Evolutionary conservation across 2,797 vertebrate genomes (phyloP), one percentile per base, ranked within the genome.

Genomic region (Morelia viridis): DNA sequence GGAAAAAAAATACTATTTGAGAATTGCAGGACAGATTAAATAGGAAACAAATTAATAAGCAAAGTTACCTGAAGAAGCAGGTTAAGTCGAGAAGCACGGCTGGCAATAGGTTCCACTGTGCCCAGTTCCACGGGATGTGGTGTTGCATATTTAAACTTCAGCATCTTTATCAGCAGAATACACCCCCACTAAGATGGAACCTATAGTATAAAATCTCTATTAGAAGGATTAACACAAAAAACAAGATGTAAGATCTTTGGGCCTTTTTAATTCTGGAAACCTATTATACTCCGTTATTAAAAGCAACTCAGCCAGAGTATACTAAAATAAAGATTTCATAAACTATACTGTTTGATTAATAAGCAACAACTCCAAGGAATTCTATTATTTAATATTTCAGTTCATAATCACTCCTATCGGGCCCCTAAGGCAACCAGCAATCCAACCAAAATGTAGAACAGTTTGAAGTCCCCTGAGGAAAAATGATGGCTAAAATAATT

Each of bases 131-230:
- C 94, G 0, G 95, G 56, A 86, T 96, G 98, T 17, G 98, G 97
- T 46, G 95, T 97, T 56, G 98, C 97, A 91, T 98, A 99, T 93
- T 99, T 99, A 93, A 99, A 99, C 96, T 99, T 99, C 97, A 99
- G 87, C 99, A 99, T 99, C 93, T 91, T 95, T 92, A 94, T 7
- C 46, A 7, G 0, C 3, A 15, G 0, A 0, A 57, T 86, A 17
- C 8, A 41, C 0, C 71, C 22, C 60, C 94, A 0, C 7, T 94
- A 57, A 4, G 94, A 71, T 93, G 0, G 41, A 10, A 91, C 57
- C 0, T 3, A n/a, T 41, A 31, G 8, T 56, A 76, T 61, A 12
- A 60, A 53, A 86, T 5, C 6, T 17, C 24, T 65, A 6, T 26
- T 19, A 61, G 28, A 50, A 90, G 17, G 19, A 68, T 57, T 71